Evolutionary conservation across 1,140 invertebrate species (phyloP).

Genomic region (Nebria ingens): DNA sequence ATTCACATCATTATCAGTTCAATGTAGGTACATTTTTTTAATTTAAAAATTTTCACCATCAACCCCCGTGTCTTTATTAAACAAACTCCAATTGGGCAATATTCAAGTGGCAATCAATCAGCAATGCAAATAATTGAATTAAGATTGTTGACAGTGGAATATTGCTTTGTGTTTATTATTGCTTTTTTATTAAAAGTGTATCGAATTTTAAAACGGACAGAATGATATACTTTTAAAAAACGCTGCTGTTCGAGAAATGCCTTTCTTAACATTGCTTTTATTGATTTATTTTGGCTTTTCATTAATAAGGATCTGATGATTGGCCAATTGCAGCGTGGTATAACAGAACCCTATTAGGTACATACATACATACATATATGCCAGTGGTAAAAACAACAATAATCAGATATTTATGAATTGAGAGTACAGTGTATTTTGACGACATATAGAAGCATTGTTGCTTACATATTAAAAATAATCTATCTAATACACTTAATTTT

Average conservation of each 20-base stretch:
- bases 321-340: no score
- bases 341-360: not conserved
- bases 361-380: no score
- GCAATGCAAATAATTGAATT: not conserved
- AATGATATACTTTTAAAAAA: no score
- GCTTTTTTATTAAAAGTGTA: not conserved
- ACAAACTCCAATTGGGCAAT: no score
- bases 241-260: not conserved
- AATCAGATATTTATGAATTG: not conserved
- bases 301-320: no score
- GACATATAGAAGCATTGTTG: not conserved
- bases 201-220: no score
- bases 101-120: not conserved
- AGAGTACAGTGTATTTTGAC: not conserved
- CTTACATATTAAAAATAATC: constrained; percentile 9
- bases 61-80: no score
- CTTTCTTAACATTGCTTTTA: not conserved
- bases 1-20: constrained; percentile 6
- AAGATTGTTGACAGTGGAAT: not conserved
- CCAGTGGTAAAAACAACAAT: not conserved
- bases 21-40: not conserved
- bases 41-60: not conserved
- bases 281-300: no score
- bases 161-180: not conserved
- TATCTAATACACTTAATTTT: not conserved